Conservation (phyloP, 2,888 invertebrate species). For the Tachina fera region DNA sequence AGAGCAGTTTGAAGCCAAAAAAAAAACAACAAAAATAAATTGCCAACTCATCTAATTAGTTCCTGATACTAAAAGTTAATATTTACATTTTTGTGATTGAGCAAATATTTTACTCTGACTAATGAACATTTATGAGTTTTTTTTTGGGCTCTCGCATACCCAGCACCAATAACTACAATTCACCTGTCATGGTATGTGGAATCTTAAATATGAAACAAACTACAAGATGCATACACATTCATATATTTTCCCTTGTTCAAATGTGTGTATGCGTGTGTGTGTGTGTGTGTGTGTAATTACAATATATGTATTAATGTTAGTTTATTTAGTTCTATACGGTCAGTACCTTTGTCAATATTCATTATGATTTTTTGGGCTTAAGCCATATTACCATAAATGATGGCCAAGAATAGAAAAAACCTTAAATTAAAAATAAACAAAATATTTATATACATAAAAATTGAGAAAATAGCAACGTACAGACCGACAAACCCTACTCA, state of each 20-base stretch:
- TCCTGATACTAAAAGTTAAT: conserved; percentile 68
- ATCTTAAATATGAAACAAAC: conserved; percentile 55
- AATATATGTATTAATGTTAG: neutral
- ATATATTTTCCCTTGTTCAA: neutral
- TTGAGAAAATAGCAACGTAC: conserved; percentile 9
- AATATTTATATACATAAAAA: neutral
- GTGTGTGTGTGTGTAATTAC: neutral
- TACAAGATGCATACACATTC: conserved; percentile 28
- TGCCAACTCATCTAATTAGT: conserved; percentile 71
- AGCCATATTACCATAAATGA: conserved; percentile 73
- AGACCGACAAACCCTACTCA: neutral
- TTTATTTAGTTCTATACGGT: conserved; percentile 19
- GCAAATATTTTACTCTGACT: conserved; percentile 69
- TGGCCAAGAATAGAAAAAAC: conserved; percentile 58
- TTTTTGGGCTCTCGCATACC: conserved; percentile 14
- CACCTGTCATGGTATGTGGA: conserved; percentile 58
- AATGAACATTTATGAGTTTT: conserved; percentile 70
- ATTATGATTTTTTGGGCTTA: conserved; percentile 78
- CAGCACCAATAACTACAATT: conserved; percentile 47
- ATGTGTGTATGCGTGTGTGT: neutral
- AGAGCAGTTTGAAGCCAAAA: neutral
- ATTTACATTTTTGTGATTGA: conserved; percentile 70
- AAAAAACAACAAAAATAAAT: conserved; percentile 20
- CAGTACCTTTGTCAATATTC: conserved; percentile 82
- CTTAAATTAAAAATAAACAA: conserved; percentile 14